Percentiles rank a stretch among this genome's conserved stretches.
These are phyloP conservation scores for Tiliqua scincoides DNA, from an alignment of 2,113 vertebrate species.

Conservation along the genomic window DNA sequence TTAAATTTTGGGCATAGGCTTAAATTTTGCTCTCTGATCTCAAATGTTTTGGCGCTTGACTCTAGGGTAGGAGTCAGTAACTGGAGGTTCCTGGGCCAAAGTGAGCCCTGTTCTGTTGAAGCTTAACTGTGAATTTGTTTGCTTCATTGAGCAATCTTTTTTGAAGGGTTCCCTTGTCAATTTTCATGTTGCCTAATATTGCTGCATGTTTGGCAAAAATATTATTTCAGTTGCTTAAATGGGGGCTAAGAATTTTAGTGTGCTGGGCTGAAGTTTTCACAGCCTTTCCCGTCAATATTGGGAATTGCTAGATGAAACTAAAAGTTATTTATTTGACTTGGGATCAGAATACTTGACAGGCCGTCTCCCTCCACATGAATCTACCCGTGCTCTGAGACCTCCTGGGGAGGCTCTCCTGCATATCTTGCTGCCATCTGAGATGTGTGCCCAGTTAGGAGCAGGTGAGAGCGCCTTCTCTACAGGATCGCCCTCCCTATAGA, in stretches of 20 bases:
- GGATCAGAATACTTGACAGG: too few relatives aligned
- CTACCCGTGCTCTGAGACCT: too few relatives aligned
- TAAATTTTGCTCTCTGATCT: slow-evolving; percentile 9
- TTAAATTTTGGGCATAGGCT: background rate
- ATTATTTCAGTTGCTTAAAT: background rate
- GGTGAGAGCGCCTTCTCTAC: too few relatives aligned
- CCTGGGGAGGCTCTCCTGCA: too few relatives aligned
- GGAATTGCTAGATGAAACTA: background rate
- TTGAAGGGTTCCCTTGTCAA: background rate
- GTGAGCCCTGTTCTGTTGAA: background rate
- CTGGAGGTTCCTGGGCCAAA: background rate
- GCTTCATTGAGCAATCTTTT: background rate
- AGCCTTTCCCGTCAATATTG: background rate
- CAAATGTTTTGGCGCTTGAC: background rate
- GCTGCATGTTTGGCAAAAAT: background rate
- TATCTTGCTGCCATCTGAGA: too few relatives aligned
- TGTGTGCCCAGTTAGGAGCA: too few relatives aligned
- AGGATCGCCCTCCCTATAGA: too few relatives aligned
- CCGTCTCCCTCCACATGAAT: too few relatives aligned
- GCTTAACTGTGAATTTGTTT: background rate
- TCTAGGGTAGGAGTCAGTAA: background rate
- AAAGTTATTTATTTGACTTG: background rate
- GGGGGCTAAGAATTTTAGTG: background rate
- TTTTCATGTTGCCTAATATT: background rate
- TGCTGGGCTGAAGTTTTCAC: background rate